Evolutionary conservation across 1,140 invertebrate species (phyloP), one percentile per base, ranked within the genome.

Genomic region (Carposina sasakii): DNA sequence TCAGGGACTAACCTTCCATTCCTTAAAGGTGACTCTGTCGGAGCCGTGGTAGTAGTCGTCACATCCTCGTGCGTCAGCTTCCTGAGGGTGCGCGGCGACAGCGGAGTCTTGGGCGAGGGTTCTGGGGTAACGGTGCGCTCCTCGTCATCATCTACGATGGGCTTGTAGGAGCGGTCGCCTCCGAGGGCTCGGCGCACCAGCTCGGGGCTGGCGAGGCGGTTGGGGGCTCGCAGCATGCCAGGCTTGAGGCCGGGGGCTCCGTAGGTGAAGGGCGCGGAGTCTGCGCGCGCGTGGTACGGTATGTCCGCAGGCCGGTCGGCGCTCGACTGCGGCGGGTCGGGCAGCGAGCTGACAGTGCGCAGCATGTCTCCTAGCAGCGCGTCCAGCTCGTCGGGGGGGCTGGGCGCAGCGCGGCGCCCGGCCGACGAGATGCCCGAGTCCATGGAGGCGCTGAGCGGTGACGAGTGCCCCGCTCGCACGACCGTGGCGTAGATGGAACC

Each of bases 401-500:
- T 85, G 56, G 82, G 83, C 36, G 84, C 82, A 52, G 81, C 81
- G 71, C 72, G 87, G 68, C 75, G 86, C 67, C 87, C 89, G 63
- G 89, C 89, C 46, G 91, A 93, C 60, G 92, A 93, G 57, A 94
- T 94, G 54, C 93, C 92, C 51, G 92, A 93, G 86, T 94, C 93
- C 90, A 94, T 93, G 65, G 92, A 94, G 65, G 92, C 91, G 57
- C 91, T 92, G 81, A 93, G 88, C 55, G 91, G 90, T 49, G 91
- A 90, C 50, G 89, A 87, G 30, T 89, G 87, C 40, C 86, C 84
- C 51, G 71, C 86, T 50, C 84, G 76, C 40, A 90, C 88, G 52
- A 95, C 92, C 8, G 91, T 92, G 36, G 94, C 94, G 88, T 96
- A 96, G 56, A 96, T 90, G 71, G 93, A 95, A 53, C 94, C 94